Conservation (phyloP, 2,797 vertebrate species). For the Moxostoma hubbsi region DNA sequence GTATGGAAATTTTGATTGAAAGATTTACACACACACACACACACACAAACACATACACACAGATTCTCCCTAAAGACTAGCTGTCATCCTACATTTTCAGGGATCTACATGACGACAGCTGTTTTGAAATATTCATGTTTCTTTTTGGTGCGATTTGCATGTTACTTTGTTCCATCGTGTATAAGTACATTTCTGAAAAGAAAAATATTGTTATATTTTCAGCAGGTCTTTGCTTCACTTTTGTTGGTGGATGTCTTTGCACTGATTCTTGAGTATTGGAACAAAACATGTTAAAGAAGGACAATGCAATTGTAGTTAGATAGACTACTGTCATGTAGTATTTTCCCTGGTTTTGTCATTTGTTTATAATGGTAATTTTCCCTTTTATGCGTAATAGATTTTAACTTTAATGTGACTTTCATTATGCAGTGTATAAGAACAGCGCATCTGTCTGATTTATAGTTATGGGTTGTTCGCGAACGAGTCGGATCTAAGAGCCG, state of each 20-base stretch:
- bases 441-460: no score
- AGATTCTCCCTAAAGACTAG: conserved; percentile 45
- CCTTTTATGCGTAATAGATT: no score
- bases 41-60: not conserved
- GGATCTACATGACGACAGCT: conserved; percentile 42
- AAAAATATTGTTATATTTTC: not conserved
- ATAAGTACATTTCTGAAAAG: conserved; percentile 15
- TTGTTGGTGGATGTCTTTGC: not conserved
- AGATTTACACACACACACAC: not conserved
- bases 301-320: no score
- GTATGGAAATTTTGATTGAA: conserved; percentile 11
- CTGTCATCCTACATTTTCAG: conserved; percentile 50
- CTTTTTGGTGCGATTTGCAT: conserved; percentile 44
- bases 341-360: no score
- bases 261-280: no score
- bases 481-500: no score
- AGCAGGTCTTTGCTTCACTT: not conserved
- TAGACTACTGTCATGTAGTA: no score
- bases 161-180: conserved; percentile 13
- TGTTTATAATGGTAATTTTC: no score
- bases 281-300: no score
- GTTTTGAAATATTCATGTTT: conserved; percentile 45
- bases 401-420: no score
- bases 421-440: no score
- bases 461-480: no score